Conservation (phyloP, 2,888 invertebrate genomes). For the Tetranychus piercei region DNA sequence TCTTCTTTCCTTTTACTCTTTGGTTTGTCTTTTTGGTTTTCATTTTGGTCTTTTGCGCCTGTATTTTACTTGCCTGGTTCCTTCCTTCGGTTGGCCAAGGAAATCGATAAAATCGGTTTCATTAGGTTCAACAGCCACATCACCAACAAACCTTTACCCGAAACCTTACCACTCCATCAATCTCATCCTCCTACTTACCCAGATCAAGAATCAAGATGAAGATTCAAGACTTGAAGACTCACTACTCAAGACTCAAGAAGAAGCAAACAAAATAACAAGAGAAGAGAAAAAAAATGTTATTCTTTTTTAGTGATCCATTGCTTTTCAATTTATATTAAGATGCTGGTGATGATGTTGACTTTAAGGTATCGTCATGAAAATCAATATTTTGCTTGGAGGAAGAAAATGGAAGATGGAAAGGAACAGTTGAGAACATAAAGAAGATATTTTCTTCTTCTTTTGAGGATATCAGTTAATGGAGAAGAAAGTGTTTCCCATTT, state of each 20-base stretch:
- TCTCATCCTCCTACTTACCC: neutral
- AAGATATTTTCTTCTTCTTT: neutral
- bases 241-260: too few relatives aligned
- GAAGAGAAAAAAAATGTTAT: neutral
- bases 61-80: neutral
- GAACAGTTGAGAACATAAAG: neutral
- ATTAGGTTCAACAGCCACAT: neutral
- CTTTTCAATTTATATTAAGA: neutral
- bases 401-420: neutral
- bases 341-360: neutral
- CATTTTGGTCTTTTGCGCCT: neutral
- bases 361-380: neutral
- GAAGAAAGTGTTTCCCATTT: neutral
- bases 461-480: neutral
- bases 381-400: neutral
- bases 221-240: too few relatives aligned
- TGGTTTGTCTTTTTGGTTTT: constrained; percentile 1
- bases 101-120: constrained; percentile 1
- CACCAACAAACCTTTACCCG: neutral
- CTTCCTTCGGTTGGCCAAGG: constrained; percentile 1
- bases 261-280: too few relatives aligned
- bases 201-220: neutral
- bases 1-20: neutral
- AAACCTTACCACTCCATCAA: constrained; percentile 1
- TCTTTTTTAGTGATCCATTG: neutral